Conservation (phyloP, 2,113 vertebrate species). For the Platichthys stellatus region DNA sequence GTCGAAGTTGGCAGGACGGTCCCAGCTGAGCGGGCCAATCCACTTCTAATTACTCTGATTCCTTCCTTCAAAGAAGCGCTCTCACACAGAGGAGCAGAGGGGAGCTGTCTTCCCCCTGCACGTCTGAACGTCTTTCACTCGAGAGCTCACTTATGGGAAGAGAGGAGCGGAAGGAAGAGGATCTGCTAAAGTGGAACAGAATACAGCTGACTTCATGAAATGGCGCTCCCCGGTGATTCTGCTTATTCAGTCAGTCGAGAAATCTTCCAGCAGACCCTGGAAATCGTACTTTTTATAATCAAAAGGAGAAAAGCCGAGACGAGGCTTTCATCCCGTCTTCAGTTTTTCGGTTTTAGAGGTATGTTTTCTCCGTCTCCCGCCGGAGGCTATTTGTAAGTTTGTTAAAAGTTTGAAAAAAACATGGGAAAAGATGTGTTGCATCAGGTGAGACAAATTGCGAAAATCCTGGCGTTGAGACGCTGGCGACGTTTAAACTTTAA, state of each 20-base stretch:
- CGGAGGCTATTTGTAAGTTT: neutral
- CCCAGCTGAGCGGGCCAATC: conserved; percentile 52
- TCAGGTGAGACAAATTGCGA: neutral
- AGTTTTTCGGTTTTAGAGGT: neutral
- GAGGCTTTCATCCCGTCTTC: conserved; percentile 28
- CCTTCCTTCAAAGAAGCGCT: conserved; percentile 39
- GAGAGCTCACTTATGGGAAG: conserved; percentile 53
- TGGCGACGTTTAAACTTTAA: no score
- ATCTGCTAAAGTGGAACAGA: conserved; percentile 62
- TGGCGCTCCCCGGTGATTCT: conserved; percentile 56
- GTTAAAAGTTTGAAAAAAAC: neutral
- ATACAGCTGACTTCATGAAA: conserved; percentile 63
- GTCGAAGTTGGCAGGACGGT: conserved; percentile 49
- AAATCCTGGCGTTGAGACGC: neutral
- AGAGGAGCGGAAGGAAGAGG: conserved; percentile 45
- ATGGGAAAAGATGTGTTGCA: neutral
- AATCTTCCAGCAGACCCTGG: conserved; percentile 52
- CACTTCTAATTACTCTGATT: conserved; percentile 55
- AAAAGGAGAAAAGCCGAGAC: conserved; percentile 47
- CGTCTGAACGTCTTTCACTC: conserved; percentile 38
- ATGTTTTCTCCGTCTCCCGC: neutral
- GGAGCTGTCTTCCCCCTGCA: conserved; percentile 12
- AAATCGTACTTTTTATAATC: conserved; percentile 53
- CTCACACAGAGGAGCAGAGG: conserved; percentile 47
- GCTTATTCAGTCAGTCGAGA: conserved; percentile 50